Conservation (phyloP, 2,888 invertebrate species). For the Tinea pellionella region DNA sequence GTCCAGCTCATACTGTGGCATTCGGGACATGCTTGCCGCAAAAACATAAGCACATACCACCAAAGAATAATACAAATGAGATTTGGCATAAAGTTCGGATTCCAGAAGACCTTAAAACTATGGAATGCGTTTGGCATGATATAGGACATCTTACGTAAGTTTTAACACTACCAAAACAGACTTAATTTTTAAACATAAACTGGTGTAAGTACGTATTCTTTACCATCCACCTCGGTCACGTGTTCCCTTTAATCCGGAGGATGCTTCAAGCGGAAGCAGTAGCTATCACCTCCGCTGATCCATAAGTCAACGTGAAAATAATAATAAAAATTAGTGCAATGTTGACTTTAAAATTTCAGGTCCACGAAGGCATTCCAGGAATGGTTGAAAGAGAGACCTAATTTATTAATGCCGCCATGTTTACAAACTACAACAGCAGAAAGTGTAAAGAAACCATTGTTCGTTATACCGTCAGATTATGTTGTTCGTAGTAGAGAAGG, state of each 20-base stretch:
- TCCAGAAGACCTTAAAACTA: constrained; percentile 67
- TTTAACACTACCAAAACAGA: background rate
- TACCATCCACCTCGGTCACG: no score
- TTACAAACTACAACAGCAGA: constrained; percentile 18
- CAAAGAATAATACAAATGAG: constrained; percentile 58
- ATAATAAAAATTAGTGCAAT: no score
- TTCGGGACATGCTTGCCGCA: constrained; percentile 65
- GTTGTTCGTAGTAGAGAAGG: constrained; percentile 29
- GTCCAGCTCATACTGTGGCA: constrained; percentile 52
- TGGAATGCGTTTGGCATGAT: constrained; percentile 74
- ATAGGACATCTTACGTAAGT: constrained; percentile 70
- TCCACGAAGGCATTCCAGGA: constrained; percentile 52
- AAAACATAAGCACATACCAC: constrained; percentile 61
- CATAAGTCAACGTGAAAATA: no score
- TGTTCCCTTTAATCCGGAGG: no score
- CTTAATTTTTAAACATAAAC: no score
- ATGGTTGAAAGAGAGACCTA: constrained; percentile 40
- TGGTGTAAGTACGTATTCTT: no score
- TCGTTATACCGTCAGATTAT: constrained; percentile 52
- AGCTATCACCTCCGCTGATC: no score
- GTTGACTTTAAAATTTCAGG: no score
- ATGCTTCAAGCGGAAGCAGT: no score
- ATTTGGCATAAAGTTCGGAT: constrained; percentile 69
- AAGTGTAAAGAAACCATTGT: constrained; percentile 35
- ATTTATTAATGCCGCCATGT: constrained; percentile 46